Evolutionary conservation across 2,888 invertebrate species (phyloP), one percentile per base, ranked within the genome.

Genomic region (Callosobruchus maculatus): DNA sequence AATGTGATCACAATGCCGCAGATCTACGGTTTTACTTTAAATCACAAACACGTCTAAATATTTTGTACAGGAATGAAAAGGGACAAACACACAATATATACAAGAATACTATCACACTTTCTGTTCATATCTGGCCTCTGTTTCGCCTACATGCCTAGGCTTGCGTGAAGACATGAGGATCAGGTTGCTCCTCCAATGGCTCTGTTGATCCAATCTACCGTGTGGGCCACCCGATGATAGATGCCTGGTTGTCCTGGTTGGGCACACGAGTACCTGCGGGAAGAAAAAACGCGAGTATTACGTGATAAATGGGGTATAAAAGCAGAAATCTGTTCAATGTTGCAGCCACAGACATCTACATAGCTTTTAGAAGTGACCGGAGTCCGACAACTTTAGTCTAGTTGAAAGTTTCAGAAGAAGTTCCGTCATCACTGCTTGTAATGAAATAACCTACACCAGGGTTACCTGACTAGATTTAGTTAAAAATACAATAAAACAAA

Each of bases 191-290:
- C 73, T 21, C 90, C 90, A 79, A 91, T 91, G 73, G 91, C 89
- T 85, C 91, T 90, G 9, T 91, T 92, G 81, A 97, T 96, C 97
- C 97, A 97, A 86, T 97, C 97, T 5, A 97, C 96, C 0, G 97
- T 97, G 84, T 96, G 95, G 0, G 97, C 95, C 9, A 82, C 97
- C 80, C 97, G 90, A 86, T 97, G 97, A 88, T 97, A 97, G 82
- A 97, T 97, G 71, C 97, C 97, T 0, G 97, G 97, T 84, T 97
- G 97, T 21, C 97, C 96, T 20, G 96, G 91, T 83, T 97, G 96
- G 0, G 97, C 97, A 84, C 97, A 97, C 0, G 96, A 96, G 87
- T 97, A 97, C 49, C 49, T 49, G 49, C 13, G 49, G 13, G 13
- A 7, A 49, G 18, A 49, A 1, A 18, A 49, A 18, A 49, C 49